phyloP scores from a whole-genome alignment of 2,888 invertebrate species.

The Drosophila emarginata region DNA sequence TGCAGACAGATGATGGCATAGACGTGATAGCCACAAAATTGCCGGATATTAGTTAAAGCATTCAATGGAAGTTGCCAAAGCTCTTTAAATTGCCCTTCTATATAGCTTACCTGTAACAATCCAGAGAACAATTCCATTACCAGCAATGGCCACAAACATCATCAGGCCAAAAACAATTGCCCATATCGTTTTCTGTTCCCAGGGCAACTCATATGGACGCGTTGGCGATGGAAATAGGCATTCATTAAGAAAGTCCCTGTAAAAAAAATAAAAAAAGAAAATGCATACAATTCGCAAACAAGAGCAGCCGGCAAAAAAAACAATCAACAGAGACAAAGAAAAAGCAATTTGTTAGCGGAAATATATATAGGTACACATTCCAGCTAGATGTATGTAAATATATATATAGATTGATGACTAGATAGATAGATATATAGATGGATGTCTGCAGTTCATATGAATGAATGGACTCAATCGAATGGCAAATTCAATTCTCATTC shows the following conservation, averaged over 20 bases:
- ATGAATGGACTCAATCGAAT: constrained; percentile 2
- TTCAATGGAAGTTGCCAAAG: neutral
- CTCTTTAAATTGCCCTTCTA: neutral
- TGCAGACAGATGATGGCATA: constrained; percentile 78
- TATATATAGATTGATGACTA: neutral
- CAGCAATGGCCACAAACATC: constrained; percentile 91
- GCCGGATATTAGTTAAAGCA: constrained; percentile 36
- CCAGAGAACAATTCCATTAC: constrained; percentile 96
- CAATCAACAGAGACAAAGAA: neutral
- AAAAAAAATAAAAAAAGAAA: neutral
- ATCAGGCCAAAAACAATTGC: constrained; percentile 89
- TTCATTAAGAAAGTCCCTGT: constrained; percentile 85
- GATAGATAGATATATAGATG: neutral
- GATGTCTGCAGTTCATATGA: neutral
- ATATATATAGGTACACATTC: neutral
- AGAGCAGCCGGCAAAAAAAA: neutral
- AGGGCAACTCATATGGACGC: constrained; percentile 85
- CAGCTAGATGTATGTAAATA: too few species aligned
- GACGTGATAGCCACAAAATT: constrained; percentile 42
- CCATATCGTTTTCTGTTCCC: constrained; percentile 89
- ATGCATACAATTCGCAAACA: constrained; percentile 7
- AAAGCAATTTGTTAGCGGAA: neutral
- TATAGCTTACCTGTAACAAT: constrained; percentile 90
- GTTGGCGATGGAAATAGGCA: constrained; percentile 85
- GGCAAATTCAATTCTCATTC: neutral